phyloP scores from a whole-genome alignment of 2,113 vertebrate genomes.

The Jacana jacana region DNA sequence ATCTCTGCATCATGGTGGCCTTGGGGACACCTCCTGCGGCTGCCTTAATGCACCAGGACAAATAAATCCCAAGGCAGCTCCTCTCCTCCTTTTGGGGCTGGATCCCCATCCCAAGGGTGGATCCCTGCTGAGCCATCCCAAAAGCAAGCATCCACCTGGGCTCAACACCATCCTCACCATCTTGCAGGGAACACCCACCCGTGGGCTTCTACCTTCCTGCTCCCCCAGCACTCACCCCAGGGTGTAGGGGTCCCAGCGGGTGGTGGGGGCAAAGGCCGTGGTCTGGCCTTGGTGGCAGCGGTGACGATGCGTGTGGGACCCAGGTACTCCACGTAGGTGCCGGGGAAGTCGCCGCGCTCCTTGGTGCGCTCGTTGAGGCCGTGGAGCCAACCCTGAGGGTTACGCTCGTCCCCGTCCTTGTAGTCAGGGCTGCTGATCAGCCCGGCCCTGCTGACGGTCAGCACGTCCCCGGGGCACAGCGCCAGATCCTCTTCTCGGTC shows the following conservation, averaged over 20 bases:
- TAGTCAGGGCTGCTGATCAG: conserved; percentile 65
- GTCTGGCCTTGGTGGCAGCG: conserved; percentile 64
- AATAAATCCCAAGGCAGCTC: not conserved
- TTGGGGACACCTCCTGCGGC: not conserved
- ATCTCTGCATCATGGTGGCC: not conserved
- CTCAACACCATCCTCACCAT: not conserved
- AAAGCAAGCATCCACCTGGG: not conserved
- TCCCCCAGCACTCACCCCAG: conserved; percentile 71
- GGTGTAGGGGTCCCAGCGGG: conserved; percentile 10
- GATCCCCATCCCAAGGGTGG: not conserved
- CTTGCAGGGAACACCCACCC: not conserved
- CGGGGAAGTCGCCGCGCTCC: conserved; percentile 82
- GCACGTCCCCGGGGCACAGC: conserved; percentile 78
- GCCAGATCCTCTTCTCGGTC: conserved; percentile 80
- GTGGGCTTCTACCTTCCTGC: not conserved
- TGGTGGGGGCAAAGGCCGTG: conserved; percentile 69
- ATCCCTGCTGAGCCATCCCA: not conserved
- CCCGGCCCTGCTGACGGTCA: conserved; percentile 72
- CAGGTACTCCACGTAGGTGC: conserved; percentile 83
- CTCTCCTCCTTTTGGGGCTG: not conserved
- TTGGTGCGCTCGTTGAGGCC: conserved; percentile 83
- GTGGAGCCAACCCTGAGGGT: conserved; percentile 79
- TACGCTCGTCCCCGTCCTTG: conserved; percentile 79
- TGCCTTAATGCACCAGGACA: fast-evolving
- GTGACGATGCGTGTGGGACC: conserved; percentile 56